Evolutionary conservation across 1,140 invertebrate genomes (phyloP).

Genomic region (Bathynomus jamesi): DNA sequence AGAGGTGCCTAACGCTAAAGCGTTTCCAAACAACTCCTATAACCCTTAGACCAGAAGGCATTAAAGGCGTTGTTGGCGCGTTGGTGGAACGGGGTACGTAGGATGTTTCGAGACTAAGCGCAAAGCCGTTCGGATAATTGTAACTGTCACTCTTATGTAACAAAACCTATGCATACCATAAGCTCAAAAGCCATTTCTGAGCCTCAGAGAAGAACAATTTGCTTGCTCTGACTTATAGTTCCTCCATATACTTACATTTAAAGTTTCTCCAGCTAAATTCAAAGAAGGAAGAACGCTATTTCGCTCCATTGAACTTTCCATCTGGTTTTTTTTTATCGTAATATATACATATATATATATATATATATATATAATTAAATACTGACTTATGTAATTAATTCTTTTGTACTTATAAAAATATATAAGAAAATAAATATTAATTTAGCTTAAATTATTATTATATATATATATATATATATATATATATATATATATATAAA

Average conservation of each 20-base stretch:
- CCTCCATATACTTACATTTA: too few species aligned
- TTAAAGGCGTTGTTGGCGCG: background rate
- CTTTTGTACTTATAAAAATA: background rate
- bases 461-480: slow-evolving; percentile 3
- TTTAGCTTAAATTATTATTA: background rate
- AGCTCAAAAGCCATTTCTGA: too few species aligned
- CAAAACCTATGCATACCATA: background rate
- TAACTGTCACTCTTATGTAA: slow-evolving; percentile 1
- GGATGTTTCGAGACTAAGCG: background rate
- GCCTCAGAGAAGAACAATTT: too few species aligned
- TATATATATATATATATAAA: background rate
- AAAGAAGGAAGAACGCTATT: too few species aligned
- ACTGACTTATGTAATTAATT: background rate
- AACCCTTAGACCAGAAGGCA: background rate
- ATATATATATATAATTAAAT: background rate
- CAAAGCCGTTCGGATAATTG: background rate
- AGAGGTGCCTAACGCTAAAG: background rate
- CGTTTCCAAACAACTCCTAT: too few species aligned
- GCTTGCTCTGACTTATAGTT: too few species aligned
- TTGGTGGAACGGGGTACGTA: too few species aligned
- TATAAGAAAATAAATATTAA: background rate
- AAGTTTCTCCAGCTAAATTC: too few species aligned
- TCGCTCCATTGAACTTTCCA: too few species aligned
- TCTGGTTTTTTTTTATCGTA: too few species aligned
- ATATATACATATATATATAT: slow-evolving; percentile 1